Percentiles rank a stretch among this genome's conserved stretches.
These are phyloP conservation scores for Hippocampus barbouri DNA, from an alignment of 2,113 vertebrate species.

Conservation along the genomic window DNA sequence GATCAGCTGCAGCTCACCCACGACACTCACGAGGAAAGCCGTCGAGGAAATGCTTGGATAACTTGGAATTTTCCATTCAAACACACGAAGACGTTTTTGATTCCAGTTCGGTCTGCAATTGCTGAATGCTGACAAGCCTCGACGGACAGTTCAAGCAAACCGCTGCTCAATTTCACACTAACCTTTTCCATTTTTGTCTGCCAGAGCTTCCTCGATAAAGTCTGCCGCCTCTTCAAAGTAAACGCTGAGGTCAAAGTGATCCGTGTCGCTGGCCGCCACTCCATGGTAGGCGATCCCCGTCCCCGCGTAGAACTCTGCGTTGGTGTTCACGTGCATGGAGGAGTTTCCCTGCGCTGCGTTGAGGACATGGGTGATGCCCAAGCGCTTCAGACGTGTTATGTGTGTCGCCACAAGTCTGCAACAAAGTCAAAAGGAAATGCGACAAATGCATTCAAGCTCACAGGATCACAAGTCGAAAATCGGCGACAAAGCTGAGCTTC, in stretches of 20 bases:
- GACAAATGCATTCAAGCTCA: neutral
- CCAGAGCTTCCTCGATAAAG: constrained; percentile 87
- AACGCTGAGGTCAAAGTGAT: constrained; percentile 89
- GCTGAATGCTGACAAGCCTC: neutral
- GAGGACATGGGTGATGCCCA: constrained; percentile 89
- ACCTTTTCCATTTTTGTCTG: constrained; percentile 83
- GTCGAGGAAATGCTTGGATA: no score
- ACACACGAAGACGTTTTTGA: neutral
- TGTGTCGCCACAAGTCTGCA: constrained; percentile 85
- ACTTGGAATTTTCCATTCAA: no score
- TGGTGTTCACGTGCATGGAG: constrained; percentile 96
- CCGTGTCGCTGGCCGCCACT: constrained; percentile 86
- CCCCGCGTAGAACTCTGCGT: constrained; percentile 81
- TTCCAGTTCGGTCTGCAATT: neutral
- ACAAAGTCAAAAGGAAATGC: neutral
- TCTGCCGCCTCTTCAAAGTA: constrained; percentile 90
- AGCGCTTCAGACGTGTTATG: constrained; percentile 74
- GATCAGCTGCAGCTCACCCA: no score
- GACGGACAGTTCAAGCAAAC: neutral
- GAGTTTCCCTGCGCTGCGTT: constrained; percentile 93
- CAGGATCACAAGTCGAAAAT: no score
- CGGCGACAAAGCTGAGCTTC: no score
- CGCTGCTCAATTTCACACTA: neutral
- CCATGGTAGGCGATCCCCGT: constrained; percentile 86
- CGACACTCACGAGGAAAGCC: no score